These are phyloP conservation scores for Lottia gigantea DNA, from an alignment of 2,888 invertebrate species.

Conservation along the genomic window DNA sequence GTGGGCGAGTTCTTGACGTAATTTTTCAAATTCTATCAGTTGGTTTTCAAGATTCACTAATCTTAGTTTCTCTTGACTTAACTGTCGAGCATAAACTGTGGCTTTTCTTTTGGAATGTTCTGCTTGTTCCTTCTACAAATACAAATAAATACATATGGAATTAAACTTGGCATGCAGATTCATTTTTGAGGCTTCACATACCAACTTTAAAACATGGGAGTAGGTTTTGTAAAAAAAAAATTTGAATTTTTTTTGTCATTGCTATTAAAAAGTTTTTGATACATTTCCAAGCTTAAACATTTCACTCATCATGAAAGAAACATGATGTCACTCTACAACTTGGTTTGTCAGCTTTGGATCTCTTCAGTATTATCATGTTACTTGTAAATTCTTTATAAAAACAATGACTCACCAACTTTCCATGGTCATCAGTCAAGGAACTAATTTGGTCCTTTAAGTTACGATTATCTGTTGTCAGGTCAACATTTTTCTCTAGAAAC, in stretches of 20 bases:
- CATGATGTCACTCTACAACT: too few relatives aligned
- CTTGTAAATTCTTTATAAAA: neutral
- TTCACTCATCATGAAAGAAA: too few relatives aligned
- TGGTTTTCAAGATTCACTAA: conserved; percentile 41
- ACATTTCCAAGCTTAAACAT: too few relatives aligned
- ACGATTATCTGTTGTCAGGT: conserved; percentile 54
- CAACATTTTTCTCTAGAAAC: conserved; percentile 62
- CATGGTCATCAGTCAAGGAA: conserved; percentile 50
- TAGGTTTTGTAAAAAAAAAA: too few relatives aligned
- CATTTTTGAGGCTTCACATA: too few relatives aligned
- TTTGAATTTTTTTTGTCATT: too few relatives aligned
- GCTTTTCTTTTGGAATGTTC: conserved; percentile 47
- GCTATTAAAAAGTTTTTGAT: too few relatives aligned
- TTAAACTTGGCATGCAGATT: neutral
- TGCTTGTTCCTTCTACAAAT: conserved; percentile 45
- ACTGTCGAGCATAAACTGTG: conserved; percentile 44
- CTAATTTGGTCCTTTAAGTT: conserved; percentile 54
- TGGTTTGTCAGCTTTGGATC: too few relatives aligned
- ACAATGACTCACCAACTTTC: conserved; percentile 47
- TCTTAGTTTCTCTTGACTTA: conserved; percentile 46
- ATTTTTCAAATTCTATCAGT: conserved; percentile 38
- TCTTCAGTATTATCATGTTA: too few relatives aligned
- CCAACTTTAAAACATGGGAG: too few relatives aligned
- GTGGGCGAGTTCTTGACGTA: conserved; percentile 46
- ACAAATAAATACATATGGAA: neutral